Conservation (phyloP, 2,797 vertebrate species). For the Urocyon cinereoargenteus region DNA sequence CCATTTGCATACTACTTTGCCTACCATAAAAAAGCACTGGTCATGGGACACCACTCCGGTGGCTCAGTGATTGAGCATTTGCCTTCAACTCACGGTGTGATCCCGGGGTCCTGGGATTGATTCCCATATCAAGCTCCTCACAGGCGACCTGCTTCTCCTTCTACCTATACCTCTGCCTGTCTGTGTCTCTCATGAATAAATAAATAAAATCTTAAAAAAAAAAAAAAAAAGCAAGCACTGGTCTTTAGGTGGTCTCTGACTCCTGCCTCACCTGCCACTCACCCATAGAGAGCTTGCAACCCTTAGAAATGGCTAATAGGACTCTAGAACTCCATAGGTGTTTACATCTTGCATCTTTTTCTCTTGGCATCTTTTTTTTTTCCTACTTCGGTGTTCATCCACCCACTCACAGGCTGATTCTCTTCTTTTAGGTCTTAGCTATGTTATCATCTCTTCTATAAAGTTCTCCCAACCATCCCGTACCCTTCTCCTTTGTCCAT, state of each 20-base stretch:
- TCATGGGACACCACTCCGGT: background rate
- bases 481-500: background rate
- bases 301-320: background rate
- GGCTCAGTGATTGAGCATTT: no score
- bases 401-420: background rate
- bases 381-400: background rate
- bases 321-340: background rate
- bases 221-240: background rate
- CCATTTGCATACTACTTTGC: background rate
- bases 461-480: background rate
- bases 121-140: no score
- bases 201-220: no score
- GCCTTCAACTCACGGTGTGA: no score
- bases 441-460: conserved; percentile 3
- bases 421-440: conserved; percentile 11
- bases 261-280: background rate
- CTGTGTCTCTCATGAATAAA: no score
- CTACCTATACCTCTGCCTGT: no score
- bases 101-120: no score
- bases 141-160: no score
- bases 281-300: background rate
- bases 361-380: background rate
- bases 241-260: background rate
- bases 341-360: background rate
- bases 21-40: background rate